A percentile compares a stretch with the other conserved stretches of the same genome.
phyloP scores from a whole-genome alignment of 1,140 invertebrate genomes.

The Drosophila bipectinata region DNA sequence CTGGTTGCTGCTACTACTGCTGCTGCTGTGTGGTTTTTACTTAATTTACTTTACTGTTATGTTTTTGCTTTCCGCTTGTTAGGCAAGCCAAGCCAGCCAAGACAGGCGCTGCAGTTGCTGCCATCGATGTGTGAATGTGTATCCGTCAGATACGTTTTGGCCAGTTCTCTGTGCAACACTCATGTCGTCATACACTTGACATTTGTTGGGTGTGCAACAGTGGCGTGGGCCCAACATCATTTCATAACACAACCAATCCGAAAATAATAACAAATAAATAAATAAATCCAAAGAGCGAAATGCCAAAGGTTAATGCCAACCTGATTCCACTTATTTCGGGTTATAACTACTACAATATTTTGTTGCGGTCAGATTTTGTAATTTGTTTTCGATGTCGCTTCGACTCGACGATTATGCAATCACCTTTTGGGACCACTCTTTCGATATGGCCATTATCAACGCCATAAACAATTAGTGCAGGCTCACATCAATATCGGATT shows the following conservation, averaged over 20 bases:
- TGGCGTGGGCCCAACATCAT: constrained; percentile 58
- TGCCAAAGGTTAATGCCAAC: constrained; percentile 74
- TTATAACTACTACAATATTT: constrained; percentile 35
- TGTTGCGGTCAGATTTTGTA: constrained; percentile 24
- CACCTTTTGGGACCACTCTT: constrained; percentile 12
- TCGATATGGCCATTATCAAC: constrained; percentile 59
- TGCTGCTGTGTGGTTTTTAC: constrained; percentile 65
- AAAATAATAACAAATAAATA: constrained; percentile 23
- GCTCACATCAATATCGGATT: constrained; percentile 58
- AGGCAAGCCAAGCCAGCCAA: constrained; percentile 54
- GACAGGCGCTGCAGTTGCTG: constrained; percentile 27
- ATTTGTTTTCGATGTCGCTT: constrained; percentile 16
- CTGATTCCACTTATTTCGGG: constrained; percentile 27
- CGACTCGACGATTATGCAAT: constrained; percentile 25
- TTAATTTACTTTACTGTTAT: constrained; percentile 81
- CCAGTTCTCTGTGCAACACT: constrained; percentile 37
- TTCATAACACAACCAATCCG: constrained; percentile 60
- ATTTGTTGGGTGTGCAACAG: constrained; percentile 57
- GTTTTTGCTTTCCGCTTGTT: constrained; percentile 78
- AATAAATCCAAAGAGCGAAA: constrained; percentile 35
- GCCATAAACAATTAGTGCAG: constrained; percentile 61
- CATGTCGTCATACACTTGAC: constrained; percentile 54
- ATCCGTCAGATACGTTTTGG: constrained; percentile 65
- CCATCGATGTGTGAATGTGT: constrained; percentile 46
- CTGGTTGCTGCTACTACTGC: constrained; percentile 19